These are phyloP conservation scores for Meloidogyne hapla DNA, from an alignment of 1,140 invertebrate species.

Conservation along the genomic window DNA sequence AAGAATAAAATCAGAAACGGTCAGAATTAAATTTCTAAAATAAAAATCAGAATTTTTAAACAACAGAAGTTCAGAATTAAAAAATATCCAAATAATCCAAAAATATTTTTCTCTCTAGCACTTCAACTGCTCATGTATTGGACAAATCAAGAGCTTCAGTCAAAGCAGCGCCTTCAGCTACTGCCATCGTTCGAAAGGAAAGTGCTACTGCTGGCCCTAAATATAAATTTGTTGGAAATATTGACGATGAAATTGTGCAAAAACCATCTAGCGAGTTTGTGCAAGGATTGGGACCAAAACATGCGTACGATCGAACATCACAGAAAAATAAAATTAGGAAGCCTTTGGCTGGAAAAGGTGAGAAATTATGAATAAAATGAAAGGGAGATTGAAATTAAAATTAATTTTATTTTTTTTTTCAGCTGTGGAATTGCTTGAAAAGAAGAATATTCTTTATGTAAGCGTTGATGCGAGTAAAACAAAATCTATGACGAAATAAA, in stretches of 20 bases:
- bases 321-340: not conserved
- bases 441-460: constrained; percentile 2
- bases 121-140: not conserved
- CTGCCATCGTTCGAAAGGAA: not conserved
- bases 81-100: not conserved
- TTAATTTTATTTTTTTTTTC: not conserved
- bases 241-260: not conserved
- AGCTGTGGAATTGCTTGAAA: not conserved
- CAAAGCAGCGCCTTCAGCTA: not conserved
- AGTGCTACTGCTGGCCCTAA: not conserved
- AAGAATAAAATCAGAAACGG: no score
- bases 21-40: no score
- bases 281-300: not conserved
- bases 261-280: not conserved
- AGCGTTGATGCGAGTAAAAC: constrained; percentile 5
- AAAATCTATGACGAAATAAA: not conserved
- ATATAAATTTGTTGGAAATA: not conserved
- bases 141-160: not conserved
- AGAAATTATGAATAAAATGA: no score
- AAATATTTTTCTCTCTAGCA: not conserved
- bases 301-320: not conserved
- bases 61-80: no score
- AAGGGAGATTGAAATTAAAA: no score
- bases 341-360: not conserved
- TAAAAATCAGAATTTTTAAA: no score